Conservation (phyloP, 2,888 invertebrate genomes). For the Heliconius charithonia region DNA sequence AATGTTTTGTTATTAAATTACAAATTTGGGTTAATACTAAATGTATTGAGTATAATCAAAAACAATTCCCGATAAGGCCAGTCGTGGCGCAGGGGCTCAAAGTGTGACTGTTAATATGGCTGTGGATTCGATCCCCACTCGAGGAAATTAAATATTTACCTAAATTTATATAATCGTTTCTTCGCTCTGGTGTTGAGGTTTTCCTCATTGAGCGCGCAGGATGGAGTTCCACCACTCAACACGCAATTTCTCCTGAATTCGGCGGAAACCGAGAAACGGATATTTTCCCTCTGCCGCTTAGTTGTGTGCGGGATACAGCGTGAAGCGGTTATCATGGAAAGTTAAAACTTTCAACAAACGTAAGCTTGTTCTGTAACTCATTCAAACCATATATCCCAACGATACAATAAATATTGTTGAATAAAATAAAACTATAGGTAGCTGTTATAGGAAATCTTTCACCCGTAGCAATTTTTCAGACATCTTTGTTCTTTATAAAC, state of each 20-base stretch:
- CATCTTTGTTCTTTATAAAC: background rate
- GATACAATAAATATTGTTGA: background rate
- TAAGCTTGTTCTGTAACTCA: background rate
- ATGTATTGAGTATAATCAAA: background rate
- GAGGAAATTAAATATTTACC: too few relatives aligned
- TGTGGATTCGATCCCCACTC: too few relatives aligned
- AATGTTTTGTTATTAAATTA: background rate
- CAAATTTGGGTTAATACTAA: background rate
- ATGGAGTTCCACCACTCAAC: too few relatives aligned
- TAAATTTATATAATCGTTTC: too few relatives aligned
- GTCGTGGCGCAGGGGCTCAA: too few relatives aligned
- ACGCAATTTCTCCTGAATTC: too few relatives aligned
- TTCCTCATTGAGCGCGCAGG: too few relatives aligned
- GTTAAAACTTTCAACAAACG: background rate
- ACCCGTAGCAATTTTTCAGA: constrained; percentile 2
- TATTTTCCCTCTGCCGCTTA: too few relatives aligned
- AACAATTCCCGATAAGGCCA: background rate
- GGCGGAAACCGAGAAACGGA: too few relatives aligned
- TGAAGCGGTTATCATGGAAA: background rate
- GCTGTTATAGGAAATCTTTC: background rate
- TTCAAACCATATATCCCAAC: background rate
- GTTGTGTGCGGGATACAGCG: too few relatives aligned
- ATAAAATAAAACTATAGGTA: background rate
- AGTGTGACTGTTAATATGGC: too few relatives aligned
- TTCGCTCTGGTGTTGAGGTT: too few relatives aligned